These are phyloP conservation scores for Thermophis baileyi DNA, from an alignment of 2,113 vertebrate species.

Conservation along the genomic window DNA sequence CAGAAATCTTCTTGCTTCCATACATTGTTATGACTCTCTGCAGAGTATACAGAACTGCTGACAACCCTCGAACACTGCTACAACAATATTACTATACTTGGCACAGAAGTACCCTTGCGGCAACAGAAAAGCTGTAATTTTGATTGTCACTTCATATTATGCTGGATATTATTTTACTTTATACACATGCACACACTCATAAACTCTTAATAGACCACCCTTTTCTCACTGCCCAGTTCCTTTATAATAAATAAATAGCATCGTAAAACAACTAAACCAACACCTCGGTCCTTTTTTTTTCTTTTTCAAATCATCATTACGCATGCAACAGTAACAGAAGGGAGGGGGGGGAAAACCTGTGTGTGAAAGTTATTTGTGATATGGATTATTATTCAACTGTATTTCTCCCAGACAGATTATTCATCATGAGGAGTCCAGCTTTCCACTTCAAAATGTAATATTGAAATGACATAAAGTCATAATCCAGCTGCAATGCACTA, in stretches of 20 bases:
- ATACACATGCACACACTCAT: conserved; percentile 71
- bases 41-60: conserved; percentile 86
- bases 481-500: neutral
- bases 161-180: conserved; percentile 82
- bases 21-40: conserved; percentile 83
- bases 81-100: conserved; percentile 87
- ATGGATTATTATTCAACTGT: conserved; percentile 50
- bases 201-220: conserved; percentile 78
- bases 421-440: conserved; percentile 17
- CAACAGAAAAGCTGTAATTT: conserved; percentile 85
- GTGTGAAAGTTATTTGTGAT: conserved; percentile 48
- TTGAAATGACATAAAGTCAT: neutral
- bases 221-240: conserved; percentile 66
- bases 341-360: neutral
- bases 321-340: conserved; percentile 43
- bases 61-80: conserved; percentile 81
- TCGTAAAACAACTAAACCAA: conserved; percentile 62
- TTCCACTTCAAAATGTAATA: conserved; percentile 25
- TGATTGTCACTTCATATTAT: conserved; percentile 88
- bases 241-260: conserved; percentile 75
- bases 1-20: conserved; percentile 78
- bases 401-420: conserved; percentile 16
- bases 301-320: neutral
- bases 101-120: conserved; percentile 79
- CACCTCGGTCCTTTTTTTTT: conserved; percentile 46